phyloP scores from a whole-genome alignment of 2,797 vertebrate genomes.

The Xiphophorus birchmanni region DNA sequence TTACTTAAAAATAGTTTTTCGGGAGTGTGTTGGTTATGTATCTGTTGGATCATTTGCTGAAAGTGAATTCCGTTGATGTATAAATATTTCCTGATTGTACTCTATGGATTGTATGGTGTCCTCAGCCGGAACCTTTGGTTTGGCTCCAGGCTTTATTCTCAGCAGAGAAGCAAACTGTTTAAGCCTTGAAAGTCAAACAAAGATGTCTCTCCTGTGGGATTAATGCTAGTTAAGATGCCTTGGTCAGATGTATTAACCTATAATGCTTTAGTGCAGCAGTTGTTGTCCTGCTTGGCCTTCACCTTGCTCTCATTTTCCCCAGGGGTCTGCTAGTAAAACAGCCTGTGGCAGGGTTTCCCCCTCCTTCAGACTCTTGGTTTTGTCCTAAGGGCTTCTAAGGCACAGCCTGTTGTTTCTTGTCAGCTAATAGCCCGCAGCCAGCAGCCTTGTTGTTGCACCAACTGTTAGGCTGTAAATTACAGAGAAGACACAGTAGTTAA shows the following conservation, averaged over 20 bases:
- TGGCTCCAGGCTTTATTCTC: constrained; percentile 31
- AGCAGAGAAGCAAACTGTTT: constrained; percentile 15
- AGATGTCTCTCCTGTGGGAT: constrained; percentile 31
- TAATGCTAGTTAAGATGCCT: constrained; percentile 17
- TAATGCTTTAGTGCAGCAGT: constrained; percentile 37
- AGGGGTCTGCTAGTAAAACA: constrained; percentile 40
- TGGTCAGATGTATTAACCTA: constrained; percentile 49
- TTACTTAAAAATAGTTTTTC: not conserved
- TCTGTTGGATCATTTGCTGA: not conserved
- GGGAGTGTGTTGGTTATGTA: not conserved
- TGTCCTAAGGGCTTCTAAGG: constrained; percentile 49
- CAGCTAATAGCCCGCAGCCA: constrained; percentile 61
- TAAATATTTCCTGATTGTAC: constrained; percentile 14
- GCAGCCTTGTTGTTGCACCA: constrained; percentile 30
- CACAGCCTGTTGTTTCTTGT: constrained; percentile 45
- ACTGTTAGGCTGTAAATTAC: constrained; percentile 38
- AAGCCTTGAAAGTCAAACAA: constrained; percentile 30
- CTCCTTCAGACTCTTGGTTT: constrained; percentile 30
- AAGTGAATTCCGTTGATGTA: not conserved
- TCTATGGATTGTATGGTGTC: constrained; percentile 14
- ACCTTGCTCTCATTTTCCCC: constrained; percentile 33
- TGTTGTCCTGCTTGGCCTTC: constrained; percentile 51
- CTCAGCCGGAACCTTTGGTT: constrained; percentile 24
- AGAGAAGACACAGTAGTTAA: constrained; percentile 27
- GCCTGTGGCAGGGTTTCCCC: constrained; percentile 39